Evolutionary conservation across 2,113 vertebrate genomes (phyloP).

Genomic region (Ameiurus melas): DNA sequence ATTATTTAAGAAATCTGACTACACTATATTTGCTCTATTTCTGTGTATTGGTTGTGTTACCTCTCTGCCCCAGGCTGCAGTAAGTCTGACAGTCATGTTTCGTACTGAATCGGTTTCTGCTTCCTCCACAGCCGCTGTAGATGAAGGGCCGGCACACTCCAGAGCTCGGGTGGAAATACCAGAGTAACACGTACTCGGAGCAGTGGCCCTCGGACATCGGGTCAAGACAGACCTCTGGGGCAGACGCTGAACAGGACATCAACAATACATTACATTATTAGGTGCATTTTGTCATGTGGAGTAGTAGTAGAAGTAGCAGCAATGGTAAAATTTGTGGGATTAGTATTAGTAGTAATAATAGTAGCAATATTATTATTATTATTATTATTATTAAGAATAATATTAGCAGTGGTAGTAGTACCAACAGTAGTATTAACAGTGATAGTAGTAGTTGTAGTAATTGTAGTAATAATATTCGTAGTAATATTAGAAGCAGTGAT

Average conservation of each 20-base stretch:
- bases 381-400: no score
- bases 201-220: constrained; percentile 83
- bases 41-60: constrained; percentile 37
- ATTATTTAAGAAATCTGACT: neutral
- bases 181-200: constrained; percentile 74
- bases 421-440: no score
- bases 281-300: neutral
- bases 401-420: no score
- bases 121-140: constrained; percentile 83
- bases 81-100: constrained; percentile 67
- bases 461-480: neutral
- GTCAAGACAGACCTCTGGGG: constrained; percentile 70
- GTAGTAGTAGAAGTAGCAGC: neutral
- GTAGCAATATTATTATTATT: no score
- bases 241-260: constrained; percentile 18
- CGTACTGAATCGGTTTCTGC: constrained; percentile 78
- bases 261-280: neutral
- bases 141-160: constrained; percentile 81
- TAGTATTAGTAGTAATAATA: neutral
- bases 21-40: neutral
- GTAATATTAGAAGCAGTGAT: no score
- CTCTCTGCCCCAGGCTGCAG: constrained; percentile 61
- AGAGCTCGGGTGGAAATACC: constrained; percentile 76
- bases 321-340: no score
- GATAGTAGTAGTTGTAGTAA: neutral